Base-by-base conservation (phyloP, 1,140 invertebrate species). In the Mercenaria mercenaria region DNA sequence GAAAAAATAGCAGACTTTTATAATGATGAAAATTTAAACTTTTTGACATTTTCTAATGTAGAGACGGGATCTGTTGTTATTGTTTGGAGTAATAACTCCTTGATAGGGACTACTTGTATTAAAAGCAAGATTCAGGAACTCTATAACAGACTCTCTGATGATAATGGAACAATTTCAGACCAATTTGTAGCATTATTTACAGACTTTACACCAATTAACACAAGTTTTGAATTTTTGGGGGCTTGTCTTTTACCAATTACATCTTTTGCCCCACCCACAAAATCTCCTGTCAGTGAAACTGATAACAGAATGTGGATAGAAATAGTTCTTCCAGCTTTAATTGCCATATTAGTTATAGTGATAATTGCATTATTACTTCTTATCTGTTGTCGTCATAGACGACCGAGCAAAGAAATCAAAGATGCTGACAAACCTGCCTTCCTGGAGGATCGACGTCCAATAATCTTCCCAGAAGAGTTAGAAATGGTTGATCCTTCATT, bases 381-480 rank as follows among this genome's bases (percentile, higher is more conserved):
- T 26, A 76, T 91, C 52, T 89, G 84, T 64, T 81, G 83, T 67
- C 77, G 90, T 37, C 90, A 88, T 34, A 72, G 84, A 18, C 87
- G 76, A 37, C 43, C 87, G 18, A 52, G 41, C 20, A 91, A 76
- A 41, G 61, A 77, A 15, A 26, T 86, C 15, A 41, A 83, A n/a
- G 86, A 91, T 32, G 79, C 82, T 1, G 92, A 94, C 83, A 92
- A 92, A 52, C 90, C 91, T 11, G 77, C 90, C 1, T 92, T 94
- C 43, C 81, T 90, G 26, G 91, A 94, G 59, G 92, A 94, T 74
- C 76, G 92, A 23, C 89, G 92, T 26, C 93, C 93, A 47, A 90
- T 94, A 32, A 91, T 94, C 23, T 92, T 94, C 47, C 92, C 91
- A 26, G 91, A 92, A 15, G 93, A 94, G 74, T 43, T 92, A 8